Evolutionary conservation across 1,140 invertebrate genomes (phyloP).

Genomic region (Probaryconus sp.): DNA sequence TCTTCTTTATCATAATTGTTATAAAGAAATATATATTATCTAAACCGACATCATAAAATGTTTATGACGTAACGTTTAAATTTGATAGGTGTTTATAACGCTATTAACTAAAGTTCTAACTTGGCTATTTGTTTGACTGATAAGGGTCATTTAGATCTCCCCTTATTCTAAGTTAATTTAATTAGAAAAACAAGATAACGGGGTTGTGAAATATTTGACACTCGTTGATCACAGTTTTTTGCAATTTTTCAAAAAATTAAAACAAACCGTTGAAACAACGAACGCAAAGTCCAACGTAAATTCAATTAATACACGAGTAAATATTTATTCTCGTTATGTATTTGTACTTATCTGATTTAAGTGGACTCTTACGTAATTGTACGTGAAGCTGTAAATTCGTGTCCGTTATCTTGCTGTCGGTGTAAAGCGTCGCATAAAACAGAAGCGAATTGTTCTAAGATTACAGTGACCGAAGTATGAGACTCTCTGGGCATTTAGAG

Average conservation of each 20-base stretch:
- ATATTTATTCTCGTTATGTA: background rate
- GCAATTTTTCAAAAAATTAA: too few relatives aligned
- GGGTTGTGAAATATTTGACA: too few relatives aligned
- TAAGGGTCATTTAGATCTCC: slow-evolving; percentile 28
- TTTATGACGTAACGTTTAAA: slow-evolving; percentile 3
- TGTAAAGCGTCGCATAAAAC: slow-evolving; percentile 47
- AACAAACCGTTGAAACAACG: too few relatives aligned
- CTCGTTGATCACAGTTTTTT: too few relatives aligned
- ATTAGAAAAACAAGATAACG: background rate
- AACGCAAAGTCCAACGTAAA: too few relatives aligned
- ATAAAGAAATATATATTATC: too few relatives aligned
- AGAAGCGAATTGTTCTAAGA: slow-evolving; percentile 55
- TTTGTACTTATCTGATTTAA: background rate
- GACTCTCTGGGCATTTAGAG: slow-evolving; percentile 48
- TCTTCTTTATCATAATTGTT: too few relatives aligned
- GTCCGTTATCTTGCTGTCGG: slow-evolving; percentile 48
- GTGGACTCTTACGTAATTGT: background rate
- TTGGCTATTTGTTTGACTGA: slow-evolving; percentile 43
- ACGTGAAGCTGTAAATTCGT: slow-evolving; percentile 34
- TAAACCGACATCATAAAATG: too few relatives aligned
- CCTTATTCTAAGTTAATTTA: slow-evolving; percentile 24
- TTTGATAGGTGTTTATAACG: slow-evolving; percentile 5
- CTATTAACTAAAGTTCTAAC: slow-evolving; percentile 14
- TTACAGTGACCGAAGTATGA: slow-evolving; percentile 37
- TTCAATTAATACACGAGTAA: background rate